Conservation (phyloP, 1,140 invertebrate species). For the Solenopsis invicta region DNA sequence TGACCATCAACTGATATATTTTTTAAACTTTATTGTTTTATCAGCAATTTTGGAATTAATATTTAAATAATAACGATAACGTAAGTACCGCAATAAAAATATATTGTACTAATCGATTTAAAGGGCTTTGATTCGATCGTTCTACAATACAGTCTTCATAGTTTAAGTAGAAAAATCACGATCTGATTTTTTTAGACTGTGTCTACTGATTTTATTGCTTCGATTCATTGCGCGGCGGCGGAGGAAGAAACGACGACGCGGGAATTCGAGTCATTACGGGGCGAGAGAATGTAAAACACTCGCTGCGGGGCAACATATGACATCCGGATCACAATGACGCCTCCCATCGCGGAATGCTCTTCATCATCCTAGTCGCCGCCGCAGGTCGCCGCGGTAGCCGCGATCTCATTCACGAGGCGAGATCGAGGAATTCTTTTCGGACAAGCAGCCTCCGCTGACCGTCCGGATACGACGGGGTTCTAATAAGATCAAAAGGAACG, state of each 20-base stretch:
- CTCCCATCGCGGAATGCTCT: conserved; percentile 74
- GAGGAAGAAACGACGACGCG: conserved; percentile 40
- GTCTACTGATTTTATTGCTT: too few relatives aligned
- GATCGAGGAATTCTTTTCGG: conserved; percentile 75
- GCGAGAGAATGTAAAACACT: conserved; percentile 69
- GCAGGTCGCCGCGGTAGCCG: conserved; percentile 75
- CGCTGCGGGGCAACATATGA: conserved; percentile 71
- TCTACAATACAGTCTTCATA: too few relatives aligned
- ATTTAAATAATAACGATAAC: too few relatives aligned
- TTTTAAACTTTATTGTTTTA: too few relatives aligned
- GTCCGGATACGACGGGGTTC: conserved; percentile 66
- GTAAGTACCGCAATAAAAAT: too few relatives aligned
- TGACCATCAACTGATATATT: too few relatives aligned
- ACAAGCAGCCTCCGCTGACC: conserved; percentile 50
- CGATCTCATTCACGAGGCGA: conserved; percentile 74
- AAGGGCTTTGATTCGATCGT: too few relatives aligned
- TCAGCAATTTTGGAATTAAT: too few relatives aligned
- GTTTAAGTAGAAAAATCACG: too few relatives aligned
- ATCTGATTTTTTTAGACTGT: too few relatives aligned
- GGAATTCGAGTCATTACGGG: conserved; percentile 47
- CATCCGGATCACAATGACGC: conserved; percentile 76
- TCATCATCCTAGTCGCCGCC: conserved; percentile 73
- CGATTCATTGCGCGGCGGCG: not conserved
- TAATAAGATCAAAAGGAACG: conserved; percentile 69
- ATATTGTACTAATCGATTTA: too few relatives aligned